Evolutionary conservation across 2,888 invertebrate genomes (phyloP).

Genomic region (Noctua janthe): DNA sequence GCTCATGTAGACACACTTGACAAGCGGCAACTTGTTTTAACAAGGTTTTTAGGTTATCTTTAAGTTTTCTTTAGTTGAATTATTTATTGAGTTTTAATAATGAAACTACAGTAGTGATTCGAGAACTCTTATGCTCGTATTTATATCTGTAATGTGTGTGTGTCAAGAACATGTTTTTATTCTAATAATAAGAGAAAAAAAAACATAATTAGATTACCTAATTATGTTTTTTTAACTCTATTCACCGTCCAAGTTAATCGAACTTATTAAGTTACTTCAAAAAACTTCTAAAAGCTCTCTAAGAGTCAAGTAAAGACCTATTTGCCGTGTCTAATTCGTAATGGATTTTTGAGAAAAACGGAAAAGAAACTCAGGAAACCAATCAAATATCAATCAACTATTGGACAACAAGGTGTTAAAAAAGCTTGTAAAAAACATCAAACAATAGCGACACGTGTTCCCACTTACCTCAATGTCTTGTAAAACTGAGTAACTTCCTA

Average conservation of each 20-base stretch:
- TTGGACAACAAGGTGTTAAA: slow-evolving; percentile 21
- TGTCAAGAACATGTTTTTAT: background rate
- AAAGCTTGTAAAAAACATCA: slow-evolving; percentile 15
- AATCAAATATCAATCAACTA: slow-evolving; percentile 22
- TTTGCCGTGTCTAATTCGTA: slow-evolving; percentile 1
- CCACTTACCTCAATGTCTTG: slow-evolving; percentile 54
- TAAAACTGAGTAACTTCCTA: slow-evolving; percentile 42
- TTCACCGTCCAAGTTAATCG: background rate
- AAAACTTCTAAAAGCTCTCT: background rate
- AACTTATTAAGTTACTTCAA: background rate
- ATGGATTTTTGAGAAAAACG: slow-evolving; percentile 28
- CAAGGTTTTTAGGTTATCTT: slow-evolving; percentile 13
- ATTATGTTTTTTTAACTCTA: background rate
- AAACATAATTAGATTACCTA: background rate
- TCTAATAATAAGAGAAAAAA: background rate
- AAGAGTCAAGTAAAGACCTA: slow-evolving; percentile 13
- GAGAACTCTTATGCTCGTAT: background rate
- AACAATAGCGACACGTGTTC: slow-evolving; percentile 44
- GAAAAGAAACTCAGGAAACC: slow-evolving; percentile 18
- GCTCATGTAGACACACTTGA: slow-evolving; percentile 54
- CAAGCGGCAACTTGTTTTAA: slow-evolving; percentile 44
- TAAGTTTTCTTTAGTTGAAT: background rate
- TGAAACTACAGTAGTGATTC: background rate
- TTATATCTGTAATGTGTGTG: background rate
- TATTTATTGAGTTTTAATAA: background rate